A percentile compares a stretch with the other conserved stretches of the same genome.
These are phyloP conservation scores for Mormyrus hasselquistii DNA, from an alignment of 2,797 vertebrate genomes.

Conservation along the genomic window DNA sequence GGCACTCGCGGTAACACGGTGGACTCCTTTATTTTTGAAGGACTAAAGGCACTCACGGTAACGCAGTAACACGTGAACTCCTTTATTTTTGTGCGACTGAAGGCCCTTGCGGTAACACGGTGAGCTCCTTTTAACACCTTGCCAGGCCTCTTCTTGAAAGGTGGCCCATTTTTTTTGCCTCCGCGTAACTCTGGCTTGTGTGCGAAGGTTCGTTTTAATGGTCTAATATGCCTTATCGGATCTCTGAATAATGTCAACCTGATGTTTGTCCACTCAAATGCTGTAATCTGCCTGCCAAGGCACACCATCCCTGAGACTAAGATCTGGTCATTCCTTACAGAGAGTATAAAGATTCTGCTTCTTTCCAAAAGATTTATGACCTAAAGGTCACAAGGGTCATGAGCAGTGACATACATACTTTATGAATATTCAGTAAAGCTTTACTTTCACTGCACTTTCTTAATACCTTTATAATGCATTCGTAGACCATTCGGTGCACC, in stretches of 20 bases:
- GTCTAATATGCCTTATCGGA: constrained; percentile 19
- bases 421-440: neutral
- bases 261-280: neutral
- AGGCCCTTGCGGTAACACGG: constrained; percentile 4
- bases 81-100: constrained; percentile 22
- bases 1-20: no score
- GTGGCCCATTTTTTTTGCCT: constrained; percentile 13
- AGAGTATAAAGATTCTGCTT: neutral
- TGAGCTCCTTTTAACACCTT: constrained; percentile 37
- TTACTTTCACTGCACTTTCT: neutral
- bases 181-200: constrained; percentile 9
- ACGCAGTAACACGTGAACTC: no score
- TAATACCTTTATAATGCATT: neutral
- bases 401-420: neutral
- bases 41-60: no score
- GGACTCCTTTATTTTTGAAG: no score
- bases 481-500: neutral
- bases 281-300: neutral
- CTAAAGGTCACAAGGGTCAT: neutral
- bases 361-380: neutral
- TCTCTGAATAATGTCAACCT: neutral
- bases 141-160: constrained; percentile 37
- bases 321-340: neutral
- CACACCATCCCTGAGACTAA: neutral
- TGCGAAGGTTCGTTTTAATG: constrained; percentile 21